These are phyloP conservation scores for Crepidodera aurea DNA, from an alignment of 2,888 invertebrate species.

Conservation along the genomic window DNA sequence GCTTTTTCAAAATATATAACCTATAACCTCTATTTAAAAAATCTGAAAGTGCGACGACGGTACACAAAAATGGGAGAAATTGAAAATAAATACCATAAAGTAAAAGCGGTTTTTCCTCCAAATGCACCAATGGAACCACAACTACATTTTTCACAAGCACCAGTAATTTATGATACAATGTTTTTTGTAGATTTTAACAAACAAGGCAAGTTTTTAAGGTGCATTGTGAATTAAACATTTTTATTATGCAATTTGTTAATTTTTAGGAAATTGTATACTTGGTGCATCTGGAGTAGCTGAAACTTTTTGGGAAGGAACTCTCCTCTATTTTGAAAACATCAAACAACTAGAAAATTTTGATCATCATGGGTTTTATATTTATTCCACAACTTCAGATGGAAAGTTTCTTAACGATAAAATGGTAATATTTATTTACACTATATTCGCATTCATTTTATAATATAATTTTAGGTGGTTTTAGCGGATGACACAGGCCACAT, in stretches of 20 bases:
- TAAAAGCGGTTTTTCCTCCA: conserved; percentile 52
- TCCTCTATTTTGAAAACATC: conserved; percentile 64
- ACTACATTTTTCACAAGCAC: conserved; percentile 48
- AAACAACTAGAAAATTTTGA: conserved; percentile 57
- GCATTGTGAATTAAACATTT: background rate
- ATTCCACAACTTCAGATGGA: conserved; percentile 60
- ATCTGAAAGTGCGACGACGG: too few species aligned
- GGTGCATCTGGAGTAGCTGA: conserved; percentile 69
- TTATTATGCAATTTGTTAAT: conserved; percentile 11
- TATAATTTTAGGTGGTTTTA: conserved; percentile 56
- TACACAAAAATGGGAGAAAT: conserved; percentile 12
- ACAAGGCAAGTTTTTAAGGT: conserved; percentile 44
- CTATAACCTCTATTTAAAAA: too few species aligned
- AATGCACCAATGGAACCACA: conserved; percentile 53
- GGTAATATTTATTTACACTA: conserved; percentile 46
- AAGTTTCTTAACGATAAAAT: conserved; percentile 57
- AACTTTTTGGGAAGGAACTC: conserved; percentile 69
- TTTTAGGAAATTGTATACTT: conserved; percentile 64
- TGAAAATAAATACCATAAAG: conserved; percentile 23
- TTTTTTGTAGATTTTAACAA: conserved; percentile 54
- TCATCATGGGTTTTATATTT: conserved; percentile 58
- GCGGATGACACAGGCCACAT: conserved; percentile 67
- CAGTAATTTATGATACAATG: conserved; percentile 52
- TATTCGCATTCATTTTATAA: conserved; percentile 14
- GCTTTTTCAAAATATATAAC: too few species aligned